These are phyloP conservation scores for Drosophila ironensis DNA, from an alignment of 1,140 invertebrate species.

Conservation along the genomic window DNA sequence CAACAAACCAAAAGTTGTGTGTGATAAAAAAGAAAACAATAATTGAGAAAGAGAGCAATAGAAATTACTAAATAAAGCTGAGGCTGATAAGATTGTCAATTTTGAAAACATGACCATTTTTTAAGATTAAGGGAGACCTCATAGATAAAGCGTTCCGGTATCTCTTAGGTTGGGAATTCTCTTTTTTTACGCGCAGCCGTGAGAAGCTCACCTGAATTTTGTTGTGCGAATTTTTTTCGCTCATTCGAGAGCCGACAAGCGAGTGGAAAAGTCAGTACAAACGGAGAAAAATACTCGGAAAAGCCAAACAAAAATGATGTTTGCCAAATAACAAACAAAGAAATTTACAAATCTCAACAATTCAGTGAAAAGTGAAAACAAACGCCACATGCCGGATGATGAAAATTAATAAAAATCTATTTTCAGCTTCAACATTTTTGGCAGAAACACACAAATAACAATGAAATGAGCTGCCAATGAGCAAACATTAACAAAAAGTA, in stretches of 20 bases:
- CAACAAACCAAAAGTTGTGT: too few relatives aligned
- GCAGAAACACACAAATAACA: conserved; percentile 19
- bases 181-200: conserved; percentile 32
- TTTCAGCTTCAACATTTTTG: conserved; percentile 26
- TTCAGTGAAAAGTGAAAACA: conserved; percentile 18
- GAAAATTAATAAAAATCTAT: conserved; percentile 25
- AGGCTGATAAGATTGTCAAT: conserved; percentile 58
- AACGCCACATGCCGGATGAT: background rate
- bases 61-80: conserved; percentile 5
- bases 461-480: conserved; percentile 46
- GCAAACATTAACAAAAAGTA: conserved; percentile 9
- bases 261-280: conserved; percentile 24
- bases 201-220: conserved; percentile 13
- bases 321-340: conserved; percentile 1
- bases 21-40: conserved; percentile 22
- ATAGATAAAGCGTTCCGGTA: conserved; percentile 1
- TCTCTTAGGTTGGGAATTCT: background rate
- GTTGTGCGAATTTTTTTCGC: conserved; percentile 14
- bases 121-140: conserved; percentile 14
- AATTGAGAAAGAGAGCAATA: conserved; percentile 14
- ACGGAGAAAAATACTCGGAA: conserved; percentile 1
- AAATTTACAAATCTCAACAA: background rate
- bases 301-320: background rate
- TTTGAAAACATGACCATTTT: conserved; percentile 33
- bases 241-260: conserved; percentile 13